phyloP scores from a whole-genome alignment of 2,888 invertebrate species.

The Cantharis flavilabris region DNA sequence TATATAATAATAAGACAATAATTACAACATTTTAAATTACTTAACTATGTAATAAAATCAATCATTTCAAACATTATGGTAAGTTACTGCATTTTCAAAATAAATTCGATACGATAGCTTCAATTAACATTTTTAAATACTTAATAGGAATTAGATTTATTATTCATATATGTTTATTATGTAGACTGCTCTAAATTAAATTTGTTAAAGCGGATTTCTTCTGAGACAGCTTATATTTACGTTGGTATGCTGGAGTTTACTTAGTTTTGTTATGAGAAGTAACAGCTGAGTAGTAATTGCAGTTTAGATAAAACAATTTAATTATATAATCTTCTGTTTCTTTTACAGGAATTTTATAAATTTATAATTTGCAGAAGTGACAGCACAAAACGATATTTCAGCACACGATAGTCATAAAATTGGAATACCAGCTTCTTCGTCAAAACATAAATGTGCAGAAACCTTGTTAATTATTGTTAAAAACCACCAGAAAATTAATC shows the following conservation, averaged over 20 bases:
- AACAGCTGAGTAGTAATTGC: slow-evolving; percentile 9
- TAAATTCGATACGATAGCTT: too few relatives aligned
- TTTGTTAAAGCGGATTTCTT: background rate
- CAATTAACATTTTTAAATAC: too few relatives aligned
- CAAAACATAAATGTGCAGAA: background rate
- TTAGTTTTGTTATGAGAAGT: slow-evolving; percentile 12
- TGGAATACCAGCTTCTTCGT: background rate
- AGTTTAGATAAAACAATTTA: background rate
- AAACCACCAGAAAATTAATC: too few relatives aligned
- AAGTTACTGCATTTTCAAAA: too few relatives aligned
- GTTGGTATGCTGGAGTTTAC: slow-evolving; percentile 10
- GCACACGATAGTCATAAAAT: background rate
- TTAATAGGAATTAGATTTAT: too few relatives aligned
- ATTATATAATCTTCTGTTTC: background rate
- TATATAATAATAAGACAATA: background rate
- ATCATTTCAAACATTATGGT: too few relatives aligned
- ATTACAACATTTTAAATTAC: background rate
- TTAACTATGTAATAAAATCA: background rate
- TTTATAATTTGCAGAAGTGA: background rate
- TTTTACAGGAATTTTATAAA: background rate
- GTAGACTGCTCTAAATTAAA: background rate
- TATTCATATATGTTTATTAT: background rate
- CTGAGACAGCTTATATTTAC: background rate
- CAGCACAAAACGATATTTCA: background rate
- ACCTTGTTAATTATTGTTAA: too few relatives aligned